Evolutionary conservation across 2,888 invertebrate species (phyloP).

Genomic region (Lamproptera curius): DNA sequence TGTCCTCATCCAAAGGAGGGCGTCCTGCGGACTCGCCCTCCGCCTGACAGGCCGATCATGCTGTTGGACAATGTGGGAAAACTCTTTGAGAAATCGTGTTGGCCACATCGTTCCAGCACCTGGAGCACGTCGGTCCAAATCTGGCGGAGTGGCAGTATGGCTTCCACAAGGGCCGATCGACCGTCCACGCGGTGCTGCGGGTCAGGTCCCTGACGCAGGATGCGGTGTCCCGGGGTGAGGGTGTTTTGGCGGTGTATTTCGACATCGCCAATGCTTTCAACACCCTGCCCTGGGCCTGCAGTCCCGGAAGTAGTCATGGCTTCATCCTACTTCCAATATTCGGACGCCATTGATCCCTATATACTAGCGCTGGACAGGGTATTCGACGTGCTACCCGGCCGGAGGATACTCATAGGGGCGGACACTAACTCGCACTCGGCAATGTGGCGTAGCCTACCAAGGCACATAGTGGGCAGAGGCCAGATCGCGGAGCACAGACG

Average conservation of each 20-base stretch:
- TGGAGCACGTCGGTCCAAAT: too few relatives aligned
- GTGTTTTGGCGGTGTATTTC: too few relatives aligned
- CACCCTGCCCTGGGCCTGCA: not conserved
- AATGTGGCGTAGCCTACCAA: not conserved
- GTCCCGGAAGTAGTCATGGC: not conserved
- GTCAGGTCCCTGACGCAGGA: too few relatives aligned
- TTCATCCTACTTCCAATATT: conserved; percentile 18
- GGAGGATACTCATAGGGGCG: not conserved
- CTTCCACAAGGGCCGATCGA: not conserved
- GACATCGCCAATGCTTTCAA: not conserved
- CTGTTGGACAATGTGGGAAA: too few relatives aligned
- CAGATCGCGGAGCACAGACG: conserved; percentile 3
- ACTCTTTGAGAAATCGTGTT: too few relatives aligned
- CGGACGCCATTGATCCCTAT: too few relatives aligned
- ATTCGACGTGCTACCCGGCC: not conserved
- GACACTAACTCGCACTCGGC: not conserved
- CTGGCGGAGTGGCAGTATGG: conserved; percentile 23
- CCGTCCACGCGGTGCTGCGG: not conserved
- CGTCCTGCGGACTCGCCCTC: too few relatives aligned
- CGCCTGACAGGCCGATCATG: too few relatives aligned
- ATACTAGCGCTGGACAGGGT: too few relatives aligned
- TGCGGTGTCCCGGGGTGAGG: too few relatives aligned
- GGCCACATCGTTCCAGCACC: too few relatives aligned
- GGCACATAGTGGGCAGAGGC: not conserved
- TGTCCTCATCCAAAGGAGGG: too few relatives aligned